Base-by-base conservation (phyloP, 2,888 invertebrate genomes). In the Desoria tigrina region DNA sequence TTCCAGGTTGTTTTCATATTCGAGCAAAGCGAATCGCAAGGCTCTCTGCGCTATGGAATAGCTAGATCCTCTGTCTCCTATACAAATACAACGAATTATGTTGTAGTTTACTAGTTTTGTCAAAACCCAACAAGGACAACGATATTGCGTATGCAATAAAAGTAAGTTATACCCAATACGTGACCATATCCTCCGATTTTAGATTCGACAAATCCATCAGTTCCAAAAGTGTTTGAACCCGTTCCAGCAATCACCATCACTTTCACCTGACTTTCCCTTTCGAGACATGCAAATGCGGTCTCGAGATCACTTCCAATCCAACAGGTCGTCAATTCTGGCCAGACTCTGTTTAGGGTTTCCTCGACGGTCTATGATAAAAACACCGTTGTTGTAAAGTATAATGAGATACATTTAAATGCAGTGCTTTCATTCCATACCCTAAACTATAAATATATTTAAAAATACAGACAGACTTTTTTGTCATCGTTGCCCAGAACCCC, bases 151-250 rank as follows among this genome's bases (percentile, higher is more conserved):
- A 49, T 7, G 1, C 21, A 51, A 11, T 45, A 45, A n/a, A n/a
- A 42, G n/a, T n/a, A n/a, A 28, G 7, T 9, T 24, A 21, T 71
- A 68, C 75, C 75, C 2, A 75, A n/a, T 9, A 73, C 42, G 45
- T 76, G 74, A 4, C 75, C 75, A 66, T 69, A 68, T 11, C 75
- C 75, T 2, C 75, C 75, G 37, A 76, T 53, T 68, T 74, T 74
- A 1, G 61, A 56, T 24, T 54, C 56, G 11, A 50, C 42, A 21
- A 64, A 56, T 1, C 60, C 42, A 53, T 65, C 71, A 42, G 55
- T 65, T 32, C 71, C 75, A 27, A 67, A 72, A 27, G 65, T 69
- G 42, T 69, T 72, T 14, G 75, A 76, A 7, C 75, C 75, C 1
- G 75, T 74, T 39, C 75, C 75, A n/a, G 66, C 67, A 37, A 76